Evolutionary conservation across 2,797 vertebrate genomes (phyloP).

Genomic region (Notolabrus celidotus): DNA sequence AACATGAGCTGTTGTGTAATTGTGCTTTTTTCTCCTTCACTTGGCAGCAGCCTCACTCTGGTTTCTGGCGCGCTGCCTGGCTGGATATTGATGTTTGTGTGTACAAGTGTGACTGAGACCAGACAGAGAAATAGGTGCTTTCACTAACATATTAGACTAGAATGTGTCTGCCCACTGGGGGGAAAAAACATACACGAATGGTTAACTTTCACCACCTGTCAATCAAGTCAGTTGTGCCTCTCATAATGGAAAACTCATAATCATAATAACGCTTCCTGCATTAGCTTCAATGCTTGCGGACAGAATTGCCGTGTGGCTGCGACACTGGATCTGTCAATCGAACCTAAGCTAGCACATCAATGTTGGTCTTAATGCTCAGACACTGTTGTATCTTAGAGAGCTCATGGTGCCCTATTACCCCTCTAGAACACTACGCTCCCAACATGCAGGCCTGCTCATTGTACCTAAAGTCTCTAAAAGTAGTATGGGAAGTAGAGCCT

Average conservation of each 20-base stretch:
- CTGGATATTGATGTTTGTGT: neutral
- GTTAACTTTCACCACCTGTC: neutral
- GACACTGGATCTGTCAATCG: neutral
- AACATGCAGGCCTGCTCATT: too few relatives aligned
- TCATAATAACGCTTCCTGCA: too few relatives aligned
- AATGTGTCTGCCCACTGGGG: neutral
- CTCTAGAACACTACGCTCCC: too few relatives aligned
- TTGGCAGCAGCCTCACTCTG: neutral
- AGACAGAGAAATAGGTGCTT: neutral
- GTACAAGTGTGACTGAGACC: neutral
- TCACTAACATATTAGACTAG: neutral
- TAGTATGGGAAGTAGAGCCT: too few relatives aligned
- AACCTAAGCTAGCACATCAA: neutral
- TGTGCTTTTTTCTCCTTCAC: neutral
- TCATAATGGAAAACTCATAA: too few relatives aligned
- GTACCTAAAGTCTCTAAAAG: too few relatives aligned
- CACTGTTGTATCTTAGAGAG: too few relatives aligned
- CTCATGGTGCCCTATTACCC: too few relatives aligned
- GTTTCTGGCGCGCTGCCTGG: neutral
- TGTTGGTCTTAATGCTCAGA: too few relatives aligned
- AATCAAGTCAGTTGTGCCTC: too few relatives aligned
- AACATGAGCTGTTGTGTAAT: conserved; percentile 2
- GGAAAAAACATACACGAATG: neutral
- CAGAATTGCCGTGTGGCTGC: too few relatives aligned
- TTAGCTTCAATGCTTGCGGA: too few relatives aligned